These are phyloP conservation scores for Athetis lepigone DNA, from an alignment of 2,888 invertebrate species.

Conservation along the genomic window DNA sequence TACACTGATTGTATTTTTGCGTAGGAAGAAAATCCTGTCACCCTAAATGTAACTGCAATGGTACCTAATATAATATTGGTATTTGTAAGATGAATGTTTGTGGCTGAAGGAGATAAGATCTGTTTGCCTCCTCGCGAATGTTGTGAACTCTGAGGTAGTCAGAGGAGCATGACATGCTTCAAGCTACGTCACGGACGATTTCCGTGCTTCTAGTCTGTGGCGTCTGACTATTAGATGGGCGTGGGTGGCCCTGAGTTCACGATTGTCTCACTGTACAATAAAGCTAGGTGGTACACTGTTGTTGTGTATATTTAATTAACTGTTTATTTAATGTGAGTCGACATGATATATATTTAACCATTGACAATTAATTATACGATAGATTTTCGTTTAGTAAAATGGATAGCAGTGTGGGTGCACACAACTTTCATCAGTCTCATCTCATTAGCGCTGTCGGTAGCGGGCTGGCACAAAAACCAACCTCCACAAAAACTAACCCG, in stretches of 20 bases:
- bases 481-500: slow-evolving; percentile 76
- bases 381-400: slow-evolving; percentile 23
- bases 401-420: slow-evolving; percentile 32
- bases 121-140: slow-evolving; percentile 24
- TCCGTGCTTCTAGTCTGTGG: slow-evolving; percentile 52
- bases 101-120: slow-evolving; percentile 50
- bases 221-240: slow-evolving; percentile 52
- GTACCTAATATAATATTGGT: slow-evolving; percentile 39
- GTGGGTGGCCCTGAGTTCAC: slow-evolving; percentile 74
- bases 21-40: slow-evolving; percentile 33
- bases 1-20: slow-evolving; percentile 58
- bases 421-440: slow-evolving; percentile 65
- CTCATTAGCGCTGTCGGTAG: slow-evolving; percentile 84
- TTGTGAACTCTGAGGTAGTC: slow-evolving; percentile 44
- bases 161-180: slow-evolving; percentile 50
- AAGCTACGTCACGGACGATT: slow-evolving; percentile 64
- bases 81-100: slow-evolving; percentile 57
- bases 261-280: slow-evolving; percentile 54
- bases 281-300: slow-evolving; percentile 38
- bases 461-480: slow-evolving; percentile 75
- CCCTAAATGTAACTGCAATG: slow-evolving; percentile 25
- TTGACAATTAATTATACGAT: slow-evolving; percentile 7
- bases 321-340: slow-evolving; percentile 16
- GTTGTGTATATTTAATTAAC: slow-evolving; percentile 42
- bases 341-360: slow-evolving; percentile 1